These are phyloP conservation scores for Lithophane socia DNA, from an alignment of 2,888 invertebrate genomes.

Conservation along the genomic window DNA sequence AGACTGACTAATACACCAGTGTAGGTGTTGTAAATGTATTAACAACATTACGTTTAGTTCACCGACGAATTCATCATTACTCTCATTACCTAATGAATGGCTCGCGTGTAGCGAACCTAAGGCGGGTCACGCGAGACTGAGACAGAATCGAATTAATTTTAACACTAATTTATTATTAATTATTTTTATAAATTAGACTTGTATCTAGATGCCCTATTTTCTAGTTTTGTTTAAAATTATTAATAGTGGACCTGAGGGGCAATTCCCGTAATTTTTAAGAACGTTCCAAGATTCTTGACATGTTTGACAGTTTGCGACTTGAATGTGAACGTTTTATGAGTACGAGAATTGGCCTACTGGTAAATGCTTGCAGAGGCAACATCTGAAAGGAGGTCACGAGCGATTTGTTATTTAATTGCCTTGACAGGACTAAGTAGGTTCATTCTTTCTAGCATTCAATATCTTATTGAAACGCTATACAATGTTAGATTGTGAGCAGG, in stretches of 20 bases:
- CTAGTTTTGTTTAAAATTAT: constrained; percentile 13
- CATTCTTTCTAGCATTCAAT: not conserved
- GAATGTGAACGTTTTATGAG: too few relatives aligned
- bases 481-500: not conserved
- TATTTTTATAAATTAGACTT: constrained; percentile 17
- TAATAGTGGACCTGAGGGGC: constrained; percentile 3
- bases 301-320: too few relatives aligned
- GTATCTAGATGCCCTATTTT: constrained; percentile 6
- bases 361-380: not conserved
- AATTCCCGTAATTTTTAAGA: too few relatives aligned
- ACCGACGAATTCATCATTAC: constrained; percentile 41
- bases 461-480: not conserved
- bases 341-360: too few relatives aligned
- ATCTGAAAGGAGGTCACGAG: constrained; percentile 9
- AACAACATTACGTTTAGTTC: constrained; percentile 19
- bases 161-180: constrained; percentile 58
- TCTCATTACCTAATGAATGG: constrained; percentile 53
- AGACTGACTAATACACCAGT: not conserved
- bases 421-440: not conserved
- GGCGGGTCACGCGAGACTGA: constrained; percentile 19
- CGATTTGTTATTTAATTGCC: not conserved
- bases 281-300: too few relatives aligned
- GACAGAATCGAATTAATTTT: constrained; percentile 41
- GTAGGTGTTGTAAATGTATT: constrained; percentile 21
- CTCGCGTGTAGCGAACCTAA: constrained; percentile 56